Evolutionary conservation across 2,888 invertebrate species (phyloP), one percentile per base, ranked within the genome.

Genomic region (Pyrgus malvae): DNA sequence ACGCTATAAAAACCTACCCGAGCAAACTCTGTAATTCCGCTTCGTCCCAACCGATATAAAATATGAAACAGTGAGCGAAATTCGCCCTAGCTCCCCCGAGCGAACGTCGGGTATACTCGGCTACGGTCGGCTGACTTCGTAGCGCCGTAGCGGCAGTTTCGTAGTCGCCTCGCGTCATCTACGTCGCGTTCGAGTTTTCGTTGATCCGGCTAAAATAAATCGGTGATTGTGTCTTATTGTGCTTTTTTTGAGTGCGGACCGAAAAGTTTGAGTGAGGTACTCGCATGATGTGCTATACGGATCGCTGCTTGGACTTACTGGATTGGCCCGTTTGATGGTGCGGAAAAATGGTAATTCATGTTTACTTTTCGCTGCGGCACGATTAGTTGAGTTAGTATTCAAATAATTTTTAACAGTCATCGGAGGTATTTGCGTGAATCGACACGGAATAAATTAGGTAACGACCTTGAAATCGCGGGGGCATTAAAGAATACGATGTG

Each of bases 41-140:
- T 75, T 67, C 78, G 78, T 78, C 80, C 83, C 82, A 67, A 78
- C 79, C 83, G 80, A 83, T 88, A 88, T 89, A 88, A 89, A 89
- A 89, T 89, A 88, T 89, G 89, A 89, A 89, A 87, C 85, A 83
- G 83, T 79, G 87, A 77, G 82, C 86, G 68, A 79, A 87, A 81
- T 82, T 83, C 78, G 72, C 78, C 67, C 74, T 70, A 69, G 72
- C 62, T 68, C 64, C 72, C 76, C 76, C 74, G 67, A 76, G 73
- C 74, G 66, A 66, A 5, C 38, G 44, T 71, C 72, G 71, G 58
- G 37, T 40, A 21, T 12, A 57, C 56, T 85, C 87, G 87, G 76
- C 55, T 41, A 35, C 55, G 54, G 66, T 78, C 87, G 87, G 59
- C 42, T 14, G 62, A 58, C 57, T 72, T 74, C 86, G 87, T 71